Evolutionary conservation across 2,888 invertebrate species (phyloP).

Genomic region (Merodon equestris): DNA sequence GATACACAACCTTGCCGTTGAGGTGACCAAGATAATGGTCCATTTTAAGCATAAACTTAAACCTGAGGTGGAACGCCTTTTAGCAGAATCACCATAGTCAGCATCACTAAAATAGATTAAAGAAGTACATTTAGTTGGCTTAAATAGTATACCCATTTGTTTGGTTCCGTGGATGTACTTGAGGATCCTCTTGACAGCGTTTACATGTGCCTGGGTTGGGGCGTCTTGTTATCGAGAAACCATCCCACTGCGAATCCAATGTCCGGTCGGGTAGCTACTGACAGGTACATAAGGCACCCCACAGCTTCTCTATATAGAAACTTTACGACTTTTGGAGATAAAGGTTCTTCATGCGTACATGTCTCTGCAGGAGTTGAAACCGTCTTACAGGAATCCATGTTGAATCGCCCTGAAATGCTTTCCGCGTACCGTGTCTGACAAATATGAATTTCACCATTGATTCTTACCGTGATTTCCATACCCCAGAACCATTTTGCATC

Average conservation of each 20-base stretch:
- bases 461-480: slow-evolving; percentile 5
- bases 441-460: slow-evolving; percentile 48
- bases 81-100: slow-evolving; percentile 43
- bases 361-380: slow-evolving; percentile 61
- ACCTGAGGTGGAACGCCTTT: slow-evolving; percentile 57
- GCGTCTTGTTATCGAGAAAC: slow-evolving; percentile 37
- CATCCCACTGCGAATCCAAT: slow-evolving; percentile 60
- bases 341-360: neutral
- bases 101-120: slow-evolving; percentile 51
- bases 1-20: slow-evolving; percentile 42
- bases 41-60: slow-evolving; percentile 27
- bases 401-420: slow-evolving; percentile 57
- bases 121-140: slow-evolving; percentile 6
- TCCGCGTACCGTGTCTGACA: slow-evolving; percentile 53
- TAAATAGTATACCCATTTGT: slow-evolving; percentile 28
- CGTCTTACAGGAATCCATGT: slow-evolving; percentile 51
- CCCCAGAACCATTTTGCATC: slow-evolving; percentile 14
- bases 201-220: slow-evolving; percentile 15
- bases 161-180: slow-evolving; percentile 33
- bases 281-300: slow-evolving; percentile 62
- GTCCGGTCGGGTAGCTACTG: slow-evolving; percentile 66
- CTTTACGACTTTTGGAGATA: slow-evolving; percentile 43
- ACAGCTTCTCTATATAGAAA: slow-evolving; percentile 68
- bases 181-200: slow-evolving; percentile 28
- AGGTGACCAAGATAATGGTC: slow-evolving; percentile 32